Evolutionary conservation across 2,888 invertebrate genomes (phyloP), one percentile per base, ranked within the genome.

Genomic region (Hyppa rectilinea): DNA sequence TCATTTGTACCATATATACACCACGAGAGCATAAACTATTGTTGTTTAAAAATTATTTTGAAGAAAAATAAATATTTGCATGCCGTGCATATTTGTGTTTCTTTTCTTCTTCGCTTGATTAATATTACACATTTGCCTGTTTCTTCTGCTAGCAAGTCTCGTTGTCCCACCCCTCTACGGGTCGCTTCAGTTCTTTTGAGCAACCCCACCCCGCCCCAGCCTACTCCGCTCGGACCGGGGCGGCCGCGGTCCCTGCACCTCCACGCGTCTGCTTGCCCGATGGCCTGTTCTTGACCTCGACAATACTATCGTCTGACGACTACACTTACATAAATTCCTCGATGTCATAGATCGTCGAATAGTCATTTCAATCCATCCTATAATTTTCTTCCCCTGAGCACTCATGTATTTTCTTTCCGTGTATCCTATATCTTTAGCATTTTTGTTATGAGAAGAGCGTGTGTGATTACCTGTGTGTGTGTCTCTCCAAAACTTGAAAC

Each of bases 31-130:
- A 90, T 92, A 91, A 90, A 92, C 88, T 92, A 93, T 92, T 94
- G 95, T 96, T 95, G 92, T 94, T 94, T 92, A 95, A 90, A 94
- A 92, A 94, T 93, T 95, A 95, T 95, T 96, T 96, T 95, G 89
- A 92, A 92, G 86, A 85, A 93, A 93, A 95, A 95, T 94, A 95
- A 95, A 95, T 83, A 89, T 87, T 92, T 94, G 95, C 95, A 95
- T 95, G 95, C 91, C 83, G 85, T 95, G 95, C 95, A 95, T 87
- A 87, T 72, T 73, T 72, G 89, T 90, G 87, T 93, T 94, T 86
- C 82, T 83, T 81, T 87, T 84, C 62, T 53, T 68, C 62, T 45
- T 56, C 47, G 56, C 55, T 72, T 36, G 50, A 68, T 64, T 56
- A 53, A 31, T 59, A 45, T 56, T 53, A 9, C 43, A 91, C 94